These are phyloP conservation scores for Tragelaphus imberbis DNA, from an alignment of 2,113 vertebrate genomes.

Conservation along the genomic window DNA sequence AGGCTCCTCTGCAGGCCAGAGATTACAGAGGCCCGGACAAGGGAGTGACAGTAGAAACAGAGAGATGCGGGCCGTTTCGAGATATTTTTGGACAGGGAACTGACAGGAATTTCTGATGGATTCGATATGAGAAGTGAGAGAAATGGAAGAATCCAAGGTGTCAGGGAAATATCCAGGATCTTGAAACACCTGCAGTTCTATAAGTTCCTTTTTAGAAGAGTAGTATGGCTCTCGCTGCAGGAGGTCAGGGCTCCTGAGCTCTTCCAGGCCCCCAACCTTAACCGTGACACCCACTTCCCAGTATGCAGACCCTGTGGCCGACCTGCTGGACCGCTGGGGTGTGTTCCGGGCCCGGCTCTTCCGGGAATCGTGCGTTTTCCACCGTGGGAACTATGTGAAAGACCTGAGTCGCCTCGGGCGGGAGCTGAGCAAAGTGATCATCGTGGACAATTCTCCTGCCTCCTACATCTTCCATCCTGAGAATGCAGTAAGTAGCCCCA, in stretches of 20 bases:
- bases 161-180: background rate
- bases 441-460: conserved; percentile 97
- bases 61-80: background rate
- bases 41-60: background rate
- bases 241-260: background rate
- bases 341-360: conserved; percentile 96
- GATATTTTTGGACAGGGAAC: background rate
- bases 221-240: background rate
- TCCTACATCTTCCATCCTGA: conserved; percentile 99
- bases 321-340: conserved; percentile 96
- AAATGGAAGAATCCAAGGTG: background rate
- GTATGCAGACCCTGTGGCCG: conserved; percentile 98
- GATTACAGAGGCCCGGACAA: background rate
- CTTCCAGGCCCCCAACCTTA: background rate
- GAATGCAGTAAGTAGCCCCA: conserved; percentile 91
- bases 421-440: conserved; percentile 95
- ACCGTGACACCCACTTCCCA: conserved; percentile 62
- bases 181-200: background rate
- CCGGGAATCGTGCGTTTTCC: conserved; percentile 98
- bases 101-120: background rate
- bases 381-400: conserved; percentile 98
- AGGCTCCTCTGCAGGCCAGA: background rate
- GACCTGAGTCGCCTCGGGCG: conserved; percentile 96
- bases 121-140: background rate
- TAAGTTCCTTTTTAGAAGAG: background rate